phyloP scores from a whole-genome alignment of 2,888 invertebrate species.

The Alentia gelatinosa region DNA sequence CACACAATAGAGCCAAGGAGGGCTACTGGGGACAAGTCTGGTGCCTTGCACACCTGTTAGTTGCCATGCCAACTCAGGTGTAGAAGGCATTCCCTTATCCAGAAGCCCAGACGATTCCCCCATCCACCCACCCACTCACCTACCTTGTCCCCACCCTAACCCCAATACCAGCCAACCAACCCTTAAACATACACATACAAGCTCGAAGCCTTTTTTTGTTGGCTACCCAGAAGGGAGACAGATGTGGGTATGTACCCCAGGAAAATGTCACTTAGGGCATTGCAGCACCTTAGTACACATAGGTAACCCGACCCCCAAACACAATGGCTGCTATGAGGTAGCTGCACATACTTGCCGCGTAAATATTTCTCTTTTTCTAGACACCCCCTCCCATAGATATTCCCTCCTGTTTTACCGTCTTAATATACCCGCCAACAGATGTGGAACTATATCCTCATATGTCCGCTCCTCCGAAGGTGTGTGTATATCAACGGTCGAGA shows the following conservation, averaged over 20 bases:
- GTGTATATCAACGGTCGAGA: no score
- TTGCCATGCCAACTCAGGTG: slow-evolving; percentile 45
- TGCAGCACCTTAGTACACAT: background rate
- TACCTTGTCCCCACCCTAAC: background rate
- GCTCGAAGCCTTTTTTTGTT: no score
- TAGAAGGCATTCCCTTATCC: background rate
- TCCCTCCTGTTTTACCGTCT: no score
- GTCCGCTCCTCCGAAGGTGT: no score
- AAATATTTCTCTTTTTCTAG: no score
- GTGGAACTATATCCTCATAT: no score
- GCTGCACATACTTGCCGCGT: no score
- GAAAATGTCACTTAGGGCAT: background rate
- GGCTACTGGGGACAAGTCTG: slow-evolving; percentile 33
- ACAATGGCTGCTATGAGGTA: no score
- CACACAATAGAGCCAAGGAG: background rate
- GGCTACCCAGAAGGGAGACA: background rate
- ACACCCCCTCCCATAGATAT: no score
- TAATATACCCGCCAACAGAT: no score
- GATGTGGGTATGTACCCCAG: background rate
- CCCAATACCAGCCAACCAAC: background rate
- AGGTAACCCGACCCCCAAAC: background rate
- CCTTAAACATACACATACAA: no score
- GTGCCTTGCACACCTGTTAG: slow-evolving; percentile 10
- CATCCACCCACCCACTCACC: background rate
- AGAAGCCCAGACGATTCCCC: background rate